Evolutionary conservation across 2,888 invertebrate species (phyloP), one percentile per base, ranked within the genome.

Genomic region (Pimpla rufipes): DNA sequence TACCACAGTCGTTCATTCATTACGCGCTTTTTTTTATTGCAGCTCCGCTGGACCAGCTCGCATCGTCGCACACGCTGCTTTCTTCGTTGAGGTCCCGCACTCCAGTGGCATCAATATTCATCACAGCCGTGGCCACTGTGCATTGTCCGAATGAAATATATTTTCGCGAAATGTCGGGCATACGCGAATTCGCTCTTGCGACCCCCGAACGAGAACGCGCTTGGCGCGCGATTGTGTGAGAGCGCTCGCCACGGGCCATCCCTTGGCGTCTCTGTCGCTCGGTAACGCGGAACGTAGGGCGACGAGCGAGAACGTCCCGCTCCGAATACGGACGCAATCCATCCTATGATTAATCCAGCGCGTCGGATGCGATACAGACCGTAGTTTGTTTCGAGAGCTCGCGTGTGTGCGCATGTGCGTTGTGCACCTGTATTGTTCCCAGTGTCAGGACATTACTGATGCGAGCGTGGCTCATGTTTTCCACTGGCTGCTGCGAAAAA

Each of bases 321-420:
- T 37, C 21, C 13, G 62, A 74, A 68, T 68, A 74, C 62, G 74
- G 59, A 74, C 37, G 79, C 79, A 35, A 75, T 70, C 62, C 68
- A 80, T 75, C 45, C 70, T 47, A 45, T 75, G 70, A 75, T 80
- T 80, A 75, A 75, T 75, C 64, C 68, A 50, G 21, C 68, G 47
- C 23, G 66, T 67, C 50, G 29, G 29, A 80, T 64, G 35, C 29
- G 23, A 50, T 62, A 68, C 67, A 29, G 59, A 40, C 47, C 62
- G 67, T n/a, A 29, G 68, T 75, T 80, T 74, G 42, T 62, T 74
- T 68, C 50, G 11, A 59, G 29, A 18, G 35, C 55, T 35, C 45
- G 40, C 16, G 42, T 13, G 18, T 55, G 40, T 18, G 35, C 70
- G 18, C 40, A 23, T 64, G 16, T 50, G 42, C 35, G 16, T 45